Evolutionary conservation across 2,113 vertebrate species (phyloP).

Genomic region (Colaptes auratus): DNA sequence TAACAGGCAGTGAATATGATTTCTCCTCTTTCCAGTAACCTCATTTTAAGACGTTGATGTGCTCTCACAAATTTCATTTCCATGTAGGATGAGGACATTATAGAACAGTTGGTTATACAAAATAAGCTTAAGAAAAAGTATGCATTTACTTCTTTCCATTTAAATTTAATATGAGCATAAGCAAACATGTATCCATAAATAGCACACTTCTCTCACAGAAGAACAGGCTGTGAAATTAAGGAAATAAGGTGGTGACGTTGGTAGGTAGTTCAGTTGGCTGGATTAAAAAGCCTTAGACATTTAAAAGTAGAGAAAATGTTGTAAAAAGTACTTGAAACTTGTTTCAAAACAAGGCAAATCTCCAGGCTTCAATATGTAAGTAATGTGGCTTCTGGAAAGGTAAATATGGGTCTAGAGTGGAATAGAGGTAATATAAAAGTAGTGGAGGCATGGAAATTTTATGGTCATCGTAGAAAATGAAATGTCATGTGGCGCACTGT

Average conservation of each 20-base stretch:
- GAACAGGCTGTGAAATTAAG: not conserved
- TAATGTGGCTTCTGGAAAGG: not conserved
- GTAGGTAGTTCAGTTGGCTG: not conserved
- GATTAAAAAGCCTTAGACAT: not conserved
- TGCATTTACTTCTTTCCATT: slow-evolving; percentile 5
- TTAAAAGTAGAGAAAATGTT: not conserved
- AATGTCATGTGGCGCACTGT: not conserved
- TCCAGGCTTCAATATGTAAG: not conserved
- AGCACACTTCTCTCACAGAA: not conserved
- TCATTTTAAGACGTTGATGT: not conserved
- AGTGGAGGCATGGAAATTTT: not conserved
- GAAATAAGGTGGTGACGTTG: not conserved
- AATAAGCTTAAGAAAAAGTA: not conserved
- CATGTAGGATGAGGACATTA: not conserved
- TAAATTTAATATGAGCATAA: not conserved
- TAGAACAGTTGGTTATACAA: not conserved
- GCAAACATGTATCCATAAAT: not conserved
- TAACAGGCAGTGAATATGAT: not conserved
- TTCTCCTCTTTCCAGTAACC: not conserved
- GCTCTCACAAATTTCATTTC: not conserved
- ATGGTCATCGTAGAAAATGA: not conserved
- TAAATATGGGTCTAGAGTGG: not conserved
- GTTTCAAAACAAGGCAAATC: not conserved
- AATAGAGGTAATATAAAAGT: not conserved
- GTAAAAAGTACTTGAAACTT: not conserved